phyloP scores from a whole-genome alignment of 2,888 invertebrate genomes.

The Eupithecia subfuscata region DNA sequence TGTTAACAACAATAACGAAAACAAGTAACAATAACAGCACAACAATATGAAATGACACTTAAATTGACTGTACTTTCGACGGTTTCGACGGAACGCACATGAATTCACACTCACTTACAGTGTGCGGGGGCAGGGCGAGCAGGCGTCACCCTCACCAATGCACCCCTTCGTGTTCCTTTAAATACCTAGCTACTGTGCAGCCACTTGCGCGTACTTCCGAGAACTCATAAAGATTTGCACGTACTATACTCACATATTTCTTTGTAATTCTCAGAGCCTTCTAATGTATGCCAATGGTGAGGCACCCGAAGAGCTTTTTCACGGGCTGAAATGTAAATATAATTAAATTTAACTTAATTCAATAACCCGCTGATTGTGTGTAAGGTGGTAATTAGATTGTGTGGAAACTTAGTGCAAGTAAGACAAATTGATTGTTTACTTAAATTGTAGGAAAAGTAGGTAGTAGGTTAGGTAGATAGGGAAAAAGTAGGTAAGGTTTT shows the following conservation, averaged over 20 bases:
- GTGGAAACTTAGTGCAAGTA: background rate
- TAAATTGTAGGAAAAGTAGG: background rate
- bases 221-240: no score
- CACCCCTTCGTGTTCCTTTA: no score
- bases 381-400: constrained; percentile 56
- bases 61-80: no score
- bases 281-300: constrained; percentile 71
- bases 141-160: no score
- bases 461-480: background rate
- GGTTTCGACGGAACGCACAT: no score
- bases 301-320: constrained; percentile 83
- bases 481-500: background rate
- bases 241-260: constrained; percentile 70
- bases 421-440: background rate
- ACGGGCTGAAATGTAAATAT: constrained; percentile 68
- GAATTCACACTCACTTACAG: no score
- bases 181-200: no score
- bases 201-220: no score
- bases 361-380: constrained; percentile 44
- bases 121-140: no score
- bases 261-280: constrained; percentile 68
- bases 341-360: constrained; percentile 68
- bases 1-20: no score
- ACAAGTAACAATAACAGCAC: no score
- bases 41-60: no score